Conservation (phyloP, 2,888 invertebrate species). For the Pogonocherus hispidulus region DNA sequence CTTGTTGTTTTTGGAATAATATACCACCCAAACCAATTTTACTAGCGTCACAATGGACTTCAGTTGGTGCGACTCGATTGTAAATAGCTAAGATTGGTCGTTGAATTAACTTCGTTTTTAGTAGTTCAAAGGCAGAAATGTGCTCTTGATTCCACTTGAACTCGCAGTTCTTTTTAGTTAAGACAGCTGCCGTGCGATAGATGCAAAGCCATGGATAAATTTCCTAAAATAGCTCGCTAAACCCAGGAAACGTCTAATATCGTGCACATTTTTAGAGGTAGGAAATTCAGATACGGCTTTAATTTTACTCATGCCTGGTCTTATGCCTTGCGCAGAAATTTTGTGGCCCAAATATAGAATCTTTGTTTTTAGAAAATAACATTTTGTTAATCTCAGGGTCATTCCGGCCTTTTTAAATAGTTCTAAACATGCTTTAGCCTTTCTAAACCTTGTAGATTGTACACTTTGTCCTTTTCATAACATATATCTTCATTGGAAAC, state of each 20-base stretch:
- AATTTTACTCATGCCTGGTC: too few relatives aligned
- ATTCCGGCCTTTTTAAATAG: constrained; percentile 46
- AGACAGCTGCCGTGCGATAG: neutral
- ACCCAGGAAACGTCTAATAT: too few relatives aligned
- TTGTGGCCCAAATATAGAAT: neutral
- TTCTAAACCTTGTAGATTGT: constrained; percentile 51
- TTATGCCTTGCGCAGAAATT: neutral
- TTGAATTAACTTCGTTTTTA: too few relatives aligned
- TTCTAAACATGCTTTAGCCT: neutral
- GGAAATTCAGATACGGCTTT: too few relatives aligned
- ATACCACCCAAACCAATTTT: neutral
- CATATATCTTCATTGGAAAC: constrained; percentile 19
- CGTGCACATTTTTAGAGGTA: too few relatives aligned
- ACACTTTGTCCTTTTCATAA: constrained; percentile 29
- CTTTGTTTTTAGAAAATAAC: constrained; percentile 28
- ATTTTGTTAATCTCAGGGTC: constrained; percentile 31
- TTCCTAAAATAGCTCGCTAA: too few relatives aligned
- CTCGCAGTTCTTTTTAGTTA: neutral
- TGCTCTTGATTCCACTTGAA: too few relatives aligned
- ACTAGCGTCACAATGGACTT: neutral
- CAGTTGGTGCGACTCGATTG: neutral
- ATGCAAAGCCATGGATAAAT: too few relatives aligned
- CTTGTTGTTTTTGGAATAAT: neutral
- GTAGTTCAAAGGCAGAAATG: too few relatives aligned
- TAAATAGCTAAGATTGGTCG: too few relatives aligned